Evolutionary conservation across 1,140 invertebrate species (phyloP), one percentile per base, ranked within the genome.

Genomic region (Phocides pigmalion): DNA sequence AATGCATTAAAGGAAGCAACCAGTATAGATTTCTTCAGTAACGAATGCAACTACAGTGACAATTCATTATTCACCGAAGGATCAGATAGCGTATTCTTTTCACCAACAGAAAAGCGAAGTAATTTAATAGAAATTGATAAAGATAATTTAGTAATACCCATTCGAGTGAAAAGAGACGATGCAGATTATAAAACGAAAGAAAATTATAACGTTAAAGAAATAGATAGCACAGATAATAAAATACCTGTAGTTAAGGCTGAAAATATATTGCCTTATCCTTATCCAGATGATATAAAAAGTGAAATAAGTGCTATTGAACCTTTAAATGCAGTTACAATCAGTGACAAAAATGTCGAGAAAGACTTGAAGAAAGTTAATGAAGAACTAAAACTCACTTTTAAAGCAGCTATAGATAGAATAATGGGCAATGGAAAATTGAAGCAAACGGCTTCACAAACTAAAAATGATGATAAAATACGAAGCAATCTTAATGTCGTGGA

Each of bases 321-420:
- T 14, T 58, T 22, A 28, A 9, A 58, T 6, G 11, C 54, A 8
- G 20, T 19, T n/a, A 2, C 28, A 3, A 17, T 8, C 35, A 37
- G 62, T 11, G 72, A 80, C 54, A 63, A 76, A 12, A 69, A 68
- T 20, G 73, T 89, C n/a, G 79, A 89, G 58, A 79, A 72, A 19
- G 79, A 87, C 50, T 75, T 91, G 6, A 81, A 81, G 62, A 83
- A 82, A 70, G 84, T 79, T 0, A 88, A 82, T 50, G 77, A 84
- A 58, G 84, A 90, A 71, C 50, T 90, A 22, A 86, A 87, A 72
- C 22, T 70, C 4, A 87, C 78, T 53, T 89, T 90, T 54, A 84
- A 81, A 69, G 80, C 82, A 39, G 88, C 88, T 2, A 69, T 90
- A 50, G 72, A 82, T 4, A 82, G 83, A 76, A 84, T 90, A 14